Evolutionary conservation across 92 coral and sea anemone genomes (phyloP).

Genomic region (Bergia puertoricense): DNA sequence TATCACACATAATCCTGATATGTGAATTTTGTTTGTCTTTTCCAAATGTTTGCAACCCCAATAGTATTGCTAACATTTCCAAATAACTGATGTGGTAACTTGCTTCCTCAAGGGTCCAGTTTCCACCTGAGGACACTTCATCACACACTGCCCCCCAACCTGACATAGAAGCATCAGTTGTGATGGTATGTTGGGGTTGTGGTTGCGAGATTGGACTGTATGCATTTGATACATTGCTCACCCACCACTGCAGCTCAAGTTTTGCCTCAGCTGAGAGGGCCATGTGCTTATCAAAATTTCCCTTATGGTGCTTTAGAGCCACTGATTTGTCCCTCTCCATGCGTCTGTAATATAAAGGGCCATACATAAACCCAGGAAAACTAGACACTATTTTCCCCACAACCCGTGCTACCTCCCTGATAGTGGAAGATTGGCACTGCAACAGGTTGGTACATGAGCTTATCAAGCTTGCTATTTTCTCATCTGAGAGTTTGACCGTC

Average conservation of each 20-base stretch:
- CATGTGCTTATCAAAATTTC: neutral
- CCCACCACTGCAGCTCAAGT: constrained; percentile 12
- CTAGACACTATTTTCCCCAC: constrained; percentile 57
- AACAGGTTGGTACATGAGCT: constrained; percentile 36
- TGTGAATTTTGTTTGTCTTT: neutral
- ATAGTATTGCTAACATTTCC: no score
- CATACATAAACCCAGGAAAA: constrained; percentile 65
- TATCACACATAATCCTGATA: constrained; percentile 14
- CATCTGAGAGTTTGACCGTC: constrained; percentile 52
- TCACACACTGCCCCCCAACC: constrained; percentile 13
- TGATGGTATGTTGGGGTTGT: neutral
- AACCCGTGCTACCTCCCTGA: constrained; percentile 51
- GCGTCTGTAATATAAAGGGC: constrained; percentile 49
- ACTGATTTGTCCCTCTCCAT: constrained; percentile 47
- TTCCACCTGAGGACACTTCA: neutral
- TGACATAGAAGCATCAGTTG: neutral
- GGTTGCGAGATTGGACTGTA: constrained; percentile 5
- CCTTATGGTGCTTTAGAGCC: constrained; percentile 31
- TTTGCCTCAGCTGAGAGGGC: neutral
- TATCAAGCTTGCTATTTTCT: constrained; percentile 27
- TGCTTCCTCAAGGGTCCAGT: neutral
- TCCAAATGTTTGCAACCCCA: constrained; percentile 3
- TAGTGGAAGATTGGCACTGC: constrained; percentile 28
- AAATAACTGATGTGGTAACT: neutral
- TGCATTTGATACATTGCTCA: constrained; percentile 4